A percentile compares a stretch with the other conserved stretches of the same genome.
Conservation (phyloP, 2,888 invertebrate species). For the Bugulina stolonifera region DNA sequence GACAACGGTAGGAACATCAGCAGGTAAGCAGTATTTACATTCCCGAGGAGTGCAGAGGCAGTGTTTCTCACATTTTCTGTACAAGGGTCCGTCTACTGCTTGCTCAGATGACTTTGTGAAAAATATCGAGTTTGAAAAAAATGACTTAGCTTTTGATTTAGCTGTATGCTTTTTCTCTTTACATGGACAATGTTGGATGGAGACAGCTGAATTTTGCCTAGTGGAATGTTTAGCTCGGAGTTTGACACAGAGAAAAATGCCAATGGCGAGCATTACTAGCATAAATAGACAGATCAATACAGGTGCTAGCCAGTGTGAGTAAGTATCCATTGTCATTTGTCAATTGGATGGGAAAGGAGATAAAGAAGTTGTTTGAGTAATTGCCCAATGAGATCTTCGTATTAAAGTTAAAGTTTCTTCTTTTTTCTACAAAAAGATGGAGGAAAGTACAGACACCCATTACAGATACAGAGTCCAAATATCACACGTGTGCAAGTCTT, state of each 20-base stretch:
- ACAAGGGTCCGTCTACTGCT: constrained; percentile 7
- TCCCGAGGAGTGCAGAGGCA: not conserved
- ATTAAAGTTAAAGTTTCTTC: no score
- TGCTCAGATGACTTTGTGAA: not conserved
- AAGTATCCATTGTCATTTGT: not conserved
- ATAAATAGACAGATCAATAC: constrained; percentile 7
- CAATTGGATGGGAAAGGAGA: not conserved
- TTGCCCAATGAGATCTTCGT: no score
- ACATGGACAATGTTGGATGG: not conserved
- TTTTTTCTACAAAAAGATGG: no score
- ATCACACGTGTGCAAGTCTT: no score
- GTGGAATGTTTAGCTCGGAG: not conserved
- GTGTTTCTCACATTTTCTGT: not conserved
- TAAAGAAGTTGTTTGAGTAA: no score
- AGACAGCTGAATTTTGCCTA: not conserved
- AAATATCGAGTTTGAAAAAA: constrained; percentile 9
- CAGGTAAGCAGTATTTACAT: no score
- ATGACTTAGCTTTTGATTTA: not conserved
- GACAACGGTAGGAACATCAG: no score
- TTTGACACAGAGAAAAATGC: not conserved
- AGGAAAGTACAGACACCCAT: no score
- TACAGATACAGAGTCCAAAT: no score
- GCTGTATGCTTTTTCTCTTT: not conserved
- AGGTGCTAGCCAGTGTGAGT: constrained; percentile 8
- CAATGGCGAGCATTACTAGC: not conserved